Evolutionary conservation across 2,888 invertebrate genomes (phyloP).

Genomic region (Cheilosia grossa): DNA sequence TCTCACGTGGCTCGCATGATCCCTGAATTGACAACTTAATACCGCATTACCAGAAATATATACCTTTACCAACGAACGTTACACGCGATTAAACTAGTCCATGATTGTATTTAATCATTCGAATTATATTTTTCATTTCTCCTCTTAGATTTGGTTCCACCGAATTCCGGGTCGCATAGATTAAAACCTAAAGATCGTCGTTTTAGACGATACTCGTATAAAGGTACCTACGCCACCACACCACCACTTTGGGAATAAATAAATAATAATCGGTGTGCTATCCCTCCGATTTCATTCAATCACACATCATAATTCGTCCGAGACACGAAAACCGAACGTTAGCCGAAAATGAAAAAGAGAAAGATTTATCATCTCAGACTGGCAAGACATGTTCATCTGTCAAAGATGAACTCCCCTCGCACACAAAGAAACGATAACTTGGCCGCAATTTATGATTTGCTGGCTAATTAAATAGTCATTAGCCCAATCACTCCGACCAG

Average conservation of each 20-base stretch:
- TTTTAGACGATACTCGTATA: slow-evolving; percentile 21
- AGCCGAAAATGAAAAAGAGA: slow-evolving; percentile 31
- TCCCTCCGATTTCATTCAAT: slow-evolving; percentile 61
- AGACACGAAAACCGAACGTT: slow-evolving; percentile 64
- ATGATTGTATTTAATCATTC: slow-evolving; percentile 57
- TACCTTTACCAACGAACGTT: background rate
- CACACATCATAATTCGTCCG: slow-evolving; percentile 59
- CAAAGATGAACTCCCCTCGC: slow-evolving; percentile 34
- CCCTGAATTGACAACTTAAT: slow-evolving; percentile 65
- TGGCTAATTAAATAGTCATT: slow-evolving; percentile 74
- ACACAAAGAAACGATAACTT: slow-evolving; percentile 63
- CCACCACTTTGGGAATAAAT: slow-evolving; percentile 15
- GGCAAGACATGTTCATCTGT: slow-evolving; percentile 42
- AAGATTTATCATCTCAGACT: slow-evolving; percentile 46
- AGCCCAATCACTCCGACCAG: slow-evolving; percentile 58
- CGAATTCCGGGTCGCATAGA: slow-evolving; percentile 27
- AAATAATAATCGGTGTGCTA: slow-evolving; percentile 42
- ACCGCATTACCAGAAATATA: slow-evolving; percentile 24
- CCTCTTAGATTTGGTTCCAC: background rate
- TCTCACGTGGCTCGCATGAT: slow-evolving; percentile 36
- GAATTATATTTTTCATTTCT: slow-evolving; percentile 37
- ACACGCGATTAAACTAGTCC: slow-evolving; percentile 55
- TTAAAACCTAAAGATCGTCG: slow-evolving; percentile 55
- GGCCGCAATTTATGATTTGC: slow-evolving; percentile 66
- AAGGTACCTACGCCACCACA: background rate